phyloP scores from a whole-genome alignment of 2,888 invertebrate species.

The Chromoteleia sp. region DNA sequence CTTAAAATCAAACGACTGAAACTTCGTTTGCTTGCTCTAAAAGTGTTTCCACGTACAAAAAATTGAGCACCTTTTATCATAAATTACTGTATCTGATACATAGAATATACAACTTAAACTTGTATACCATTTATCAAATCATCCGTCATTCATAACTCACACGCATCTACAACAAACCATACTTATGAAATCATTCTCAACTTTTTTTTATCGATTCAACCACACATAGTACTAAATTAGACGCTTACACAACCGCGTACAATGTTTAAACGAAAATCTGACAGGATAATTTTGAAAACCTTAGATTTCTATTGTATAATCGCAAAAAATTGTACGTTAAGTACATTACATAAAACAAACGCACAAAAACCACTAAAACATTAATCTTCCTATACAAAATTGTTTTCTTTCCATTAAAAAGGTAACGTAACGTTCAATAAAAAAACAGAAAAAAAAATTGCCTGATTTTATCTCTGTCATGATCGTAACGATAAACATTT shows the following conservation, averaged over 20 bases:
- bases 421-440: constrained; percentile 55
- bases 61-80: constrained; percentile 11
- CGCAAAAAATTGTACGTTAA: constrained; percentile 39
- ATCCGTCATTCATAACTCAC: constrained; percentile 9
- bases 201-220: constrained; percentile 14
- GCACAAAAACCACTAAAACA: constrained; percentile 30
- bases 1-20: no score
- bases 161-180: constrained; percentile 2
- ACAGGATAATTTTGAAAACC: constrained; percentile 38
- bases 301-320: constrained; percentile 26
- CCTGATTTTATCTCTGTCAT: constrained; percentile 44
- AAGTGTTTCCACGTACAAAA: not conserved
- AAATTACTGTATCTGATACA: constrained; percentile 4
- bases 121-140: constrained; percentile 27
- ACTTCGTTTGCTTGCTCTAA: no score
- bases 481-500: constrained; percentile 51
- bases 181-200: constrained; percentile 31
- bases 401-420: constrained; percentile 46
- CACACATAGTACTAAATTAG: constrained; percentile 6
- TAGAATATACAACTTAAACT: not conserved
- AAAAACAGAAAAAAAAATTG: no score
- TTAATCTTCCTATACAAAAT: constrained; percentile 50
- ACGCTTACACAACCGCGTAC: constrained; percentile 5
- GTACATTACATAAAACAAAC: constrained; percentile 50
- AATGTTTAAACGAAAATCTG: constrained; percentile 40